These are phyloP conservation scores for Phasia obesa DNA, from an alignment of 2,888 invertebrate species.

Conservation along the genomic window DNA sequence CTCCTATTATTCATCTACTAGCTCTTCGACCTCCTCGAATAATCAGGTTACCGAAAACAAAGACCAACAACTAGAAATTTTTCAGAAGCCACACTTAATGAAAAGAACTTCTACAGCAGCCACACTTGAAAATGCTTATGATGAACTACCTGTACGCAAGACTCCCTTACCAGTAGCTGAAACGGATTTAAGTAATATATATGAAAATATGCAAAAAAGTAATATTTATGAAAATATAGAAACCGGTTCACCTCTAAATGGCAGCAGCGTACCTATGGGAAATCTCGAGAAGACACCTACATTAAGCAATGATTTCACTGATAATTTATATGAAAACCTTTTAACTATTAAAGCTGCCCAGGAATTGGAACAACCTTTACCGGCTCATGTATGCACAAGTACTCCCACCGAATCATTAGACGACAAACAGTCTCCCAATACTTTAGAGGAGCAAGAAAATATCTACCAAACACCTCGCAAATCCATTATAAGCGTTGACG, in stretches of 20 bases:
- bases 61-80: slow-evolving; percentile 9
- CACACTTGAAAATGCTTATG: slow-evolving; percentile 41
- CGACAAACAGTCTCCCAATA: slow-evolving; percentile 32
- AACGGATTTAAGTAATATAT: slow-evolving; percentile 77
- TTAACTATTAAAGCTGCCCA: slow-evolving; percentile 78
- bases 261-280: not conserved
- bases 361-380: slow-evolving; percentile 74
- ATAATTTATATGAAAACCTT: slow-evolving; percentile 80
- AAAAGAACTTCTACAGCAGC: not conserved
- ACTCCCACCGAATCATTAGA: slow-evolving; percentile 78
- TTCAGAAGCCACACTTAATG: not conserved
- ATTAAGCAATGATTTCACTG: slow-evolving; percentile 71
- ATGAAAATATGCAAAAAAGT: slow-evolving; percentile 76
- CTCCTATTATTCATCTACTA: slow-evolving; percentile 75
- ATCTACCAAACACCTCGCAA: slow-evolving; percentile 80
- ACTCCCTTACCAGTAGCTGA: slow-evolving; percentile 66
- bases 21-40: slow-evolving; percentile 73
- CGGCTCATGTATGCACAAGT: slow-evolving; percentile 75
- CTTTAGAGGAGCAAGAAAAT: slow-evolving; percentile 73
- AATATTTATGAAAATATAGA: slow-evolving; percentile 79
- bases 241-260: slow-evolving; percentile 66
- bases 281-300: slow-evolving; percentile 48
- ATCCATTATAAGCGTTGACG: slow-evolving; percentile 81
- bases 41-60: slow-evolving; percentile 71
- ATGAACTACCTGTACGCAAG: slow-evolving; percentile 52